Evolutionary conservation across 2,888 invertebrate genomes (phyloP).

Genomic region (Lordiphosa fenestrarum): DNA sequence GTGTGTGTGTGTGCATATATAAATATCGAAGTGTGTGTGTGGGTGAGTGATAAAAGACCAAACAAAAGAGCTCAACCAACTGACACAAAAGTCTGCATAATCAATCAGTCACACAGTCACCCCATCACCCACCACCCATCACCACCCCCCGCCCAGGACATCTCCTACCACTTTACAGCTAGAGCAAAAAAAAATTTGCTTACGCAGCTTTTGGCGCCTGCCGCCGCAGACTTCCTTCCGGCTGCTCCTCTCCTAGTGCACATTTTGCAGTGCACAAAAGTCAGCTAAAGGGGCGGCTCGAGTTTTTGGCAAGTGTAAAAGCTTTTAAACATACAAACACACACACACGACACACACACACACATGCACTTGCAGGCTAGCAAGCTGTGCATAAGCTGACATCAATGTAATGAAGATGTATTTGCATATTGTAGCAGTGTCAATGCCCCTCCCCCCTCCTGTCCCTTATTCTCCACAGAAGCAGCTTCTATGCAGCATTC

Average conservation of each 20-base stretch:
- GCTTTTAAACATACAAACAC: constrained; percentile 67
- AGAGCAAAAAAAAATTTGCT: constrained; percentile 41
- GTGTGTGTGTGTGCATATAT: constrained; percentile 2
- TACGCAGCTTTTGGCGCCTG: constrained; percentile 58
- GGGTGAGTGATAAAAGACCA: constrained; percentile 23
- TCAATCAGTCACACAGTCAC: constrained; percentile 56
- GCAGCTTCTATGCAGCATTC: neutral
- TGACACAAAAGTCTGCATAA: constrained; percentile 71
- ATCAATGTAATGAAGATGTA: constrained; percentile 74
- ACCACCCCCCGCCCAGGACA: no score
- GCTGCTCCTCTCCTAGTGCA: constrained; percentile 14
- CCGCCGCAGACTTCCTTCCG: constrained; percentile 55
- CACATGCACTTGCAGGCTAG: constrained; percentile 1
- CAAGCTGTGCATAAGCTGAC: constrained; percentile 67
- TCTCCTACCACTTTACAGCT: neutral
- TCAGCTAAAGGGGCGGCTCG: constrained; percentile 34
- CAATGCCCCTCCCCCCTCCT: constrained; percentile 34
- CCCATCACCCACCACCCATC: neutral
- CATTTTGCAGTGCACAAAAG: constrained; percentile 53
- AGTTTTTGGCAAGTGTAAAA: constrained; percentile 66
- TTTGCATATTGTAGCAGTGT: constrained; percentile 72
- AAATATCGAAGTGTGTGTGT: constrained; percentile 6
- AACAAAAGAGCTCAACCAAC: constrained; percentile 55
- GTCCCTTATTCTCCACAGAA: neutral
- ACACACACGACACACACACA: constrained; percentile 8